phyloP scores from a whole-genome alignment of 1,140 invertebrate species.

The Habropoda laboriosa region DNA sequence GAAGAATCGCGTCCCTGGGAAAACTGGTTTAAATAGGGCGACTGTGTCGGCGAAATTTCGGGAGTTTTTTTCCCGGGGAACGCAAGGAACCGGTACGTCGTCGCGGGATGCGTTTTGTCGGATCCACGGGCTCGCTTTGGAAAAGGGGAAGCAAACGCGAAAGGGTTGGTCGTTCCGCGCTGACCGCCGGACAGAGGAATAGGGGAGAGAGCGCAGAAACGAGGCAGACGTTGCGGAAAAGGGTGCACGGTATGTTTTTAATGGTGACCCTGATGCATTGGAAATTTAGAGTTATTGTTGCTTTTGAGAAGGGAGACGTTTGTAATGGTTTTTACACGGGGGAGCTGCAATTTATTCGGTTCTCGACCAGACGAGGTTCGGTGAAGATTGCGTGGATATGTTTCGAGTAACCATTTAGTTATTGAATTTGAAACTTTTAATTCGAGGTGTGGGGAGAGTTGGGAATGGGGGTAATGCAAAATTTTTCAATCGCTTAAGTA shows the following conservation, averaged over 20 bases:
- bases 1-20: neutral
- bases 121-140: neutral
- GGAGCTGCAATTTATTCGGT: neutral
- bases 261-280: slow-evolving; percentile 15
- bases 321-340: neutral
- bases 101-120: slow-evolving; percentile 35
- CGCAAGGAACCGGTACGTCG: slow-evolving; percentile 10
- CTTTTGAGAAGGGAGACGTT: neutral
- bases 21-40: no score
- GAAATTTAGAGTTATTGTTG: slow-evolving; percentile 21
- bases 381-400: no score
- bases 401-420: no score
- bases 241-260: neutral
- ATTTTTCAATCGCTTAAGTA: no score
- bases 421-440: no score
- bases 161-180: neutral
- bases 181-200: neutral
- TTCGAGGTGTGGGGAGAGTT: no score
- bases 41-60: neutral
- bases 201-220: slow-evolving; percentile 4
- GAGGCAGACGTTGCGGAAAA: slow-evolving; percentile 19
- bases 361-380: no score
- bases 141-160: slow-evolving; percentile 13
- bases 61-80: slow-evolving; percentile 12
- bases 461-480: no score